Evolutionary conservation across 2,888 invertebrate species (phyloP).

Genomic region (Megaustenia siamemsis): DNA sequence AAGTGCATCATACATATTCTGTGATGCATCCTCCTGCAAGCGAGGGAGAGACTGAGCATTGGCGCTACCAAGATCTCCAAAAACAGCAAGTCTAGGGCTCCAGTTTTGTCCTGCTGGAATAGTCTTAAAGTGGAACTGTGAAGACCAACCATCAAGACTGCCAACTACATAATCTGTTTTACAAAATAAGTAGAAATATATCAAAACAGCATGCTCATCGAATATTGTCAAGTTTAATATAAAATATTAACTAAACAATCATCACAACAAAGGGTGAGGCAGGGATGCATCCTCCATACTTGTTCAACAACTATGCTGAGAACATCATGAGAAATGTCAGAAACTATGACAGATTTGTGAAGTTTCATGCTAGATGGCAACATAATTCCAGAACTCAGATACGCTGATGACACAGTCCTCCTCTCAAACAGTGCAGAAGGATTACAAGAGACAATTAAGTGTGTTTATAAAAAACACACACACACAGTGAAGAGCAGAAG

Average conservation of each 20-base stretch:
- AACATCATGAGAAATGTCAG: too few species aligned
- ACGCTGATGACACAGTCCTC: too few species aligned
- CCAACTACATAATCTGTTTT: conserved; percentile 57
- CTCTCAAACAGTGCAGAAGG: too few species aligned
- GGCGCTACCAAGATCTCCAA: conserved; percentile 95
- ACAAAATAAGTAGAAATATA: neutral
- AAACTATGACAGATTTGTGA: too few species aligned
- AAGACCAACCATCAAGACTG: conserved; percentile 53
- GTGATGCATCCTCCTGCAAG: conserved; percentile 91
- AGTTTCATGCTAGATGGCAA: too few species aligned
- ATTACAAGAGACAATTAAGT: too few species aligned
- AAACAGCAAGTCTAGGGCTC: conserved; percentile 90
- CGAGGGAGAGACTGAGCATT: conserved; percentile 92
- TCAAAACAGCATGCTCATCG: neutral
- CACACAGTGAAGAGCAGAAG: too few species aligned
- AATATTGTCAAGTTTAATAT: neutral
- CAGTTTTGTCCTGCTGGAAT: conserved; percentile 86
- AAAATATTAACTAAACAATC: neutral
- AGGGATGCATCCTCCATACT: too few species aligned
- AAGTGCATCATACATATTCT: conserved; percentile 89
- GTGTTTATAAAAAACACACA: too few species aligned
- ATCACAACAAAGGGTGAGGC: too few species aligned
- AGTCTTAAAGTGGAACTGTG: conserved; percentile 81
- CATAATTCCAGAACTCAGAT: too few species aligned
- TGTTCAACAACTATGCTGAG: too few species aligned